Evolutionary conservation across 1,140 invertebrate genomes (phyloP).

Genomic region (Drosophila nigromelanica): DNA sequence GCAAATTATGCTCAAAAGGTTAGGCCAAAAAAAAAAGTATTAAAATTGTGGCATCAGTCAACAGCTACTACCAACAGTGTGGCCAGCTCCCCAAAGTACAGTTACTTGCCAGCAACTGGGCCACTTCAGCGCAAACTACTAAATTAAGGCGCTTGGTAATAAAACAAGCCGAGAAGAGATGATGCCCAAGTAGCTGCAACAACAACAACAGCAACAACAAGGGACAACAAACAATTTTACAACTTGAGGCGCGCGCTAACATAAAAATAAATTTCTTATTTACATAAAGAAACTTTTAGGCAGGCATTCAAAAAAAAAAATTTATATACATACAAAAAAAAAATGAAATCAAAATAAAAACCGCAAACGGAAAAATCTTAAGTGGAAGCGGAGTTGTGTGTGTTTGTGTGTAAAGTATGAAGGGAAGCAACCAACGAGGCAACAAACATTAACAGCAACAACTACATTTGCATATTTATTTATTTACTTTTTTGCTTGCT

Average conservation of each 20-base stretch:
- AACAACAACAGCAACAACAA: conserved; percentile 1
- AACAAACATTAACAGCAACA: conserved; percentile 74
- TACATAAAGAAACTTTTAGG: conserved; percentile 82
- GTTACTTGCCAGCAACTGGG: conserved; percentile 58
- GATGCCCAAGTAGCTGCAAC: conserved; percentile 28
- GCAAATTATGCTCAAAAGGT: conserved; percentile 68
- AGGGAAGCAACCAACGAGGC: conserved; percentile 30
- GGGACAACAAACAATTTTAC: conserved; percentile 71
- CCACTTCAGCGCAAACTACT: conserved; percentile 67
- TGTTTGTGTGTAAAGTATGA: no score
- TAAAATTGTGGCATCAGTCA: conserved; percentile 15
- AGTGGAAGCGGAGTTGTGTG: background rate
- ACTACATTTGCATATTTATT: conserved; percentile 77
- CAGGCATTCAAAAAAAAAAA: conserved; percentile 49
- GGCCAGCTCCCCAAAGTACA: conserved; percentile 64
- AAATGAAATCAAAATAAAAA: conserved; percentile 73
- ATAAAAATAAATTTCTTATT: conserved; percentile 83
- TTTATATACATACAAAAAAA: conserved; percentile 39
- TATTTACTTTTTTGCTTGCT: conserved; percentile 53
- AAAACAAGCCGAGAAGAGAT: conserved; percentile 63
- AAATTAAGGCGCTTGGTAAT: conserved; percentile 74
- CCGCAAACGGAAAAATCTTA: conserved; percentile 63
- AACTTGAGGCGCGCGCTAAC: conserved; percentile 77
- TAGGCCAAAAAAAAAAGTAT: conserved; percentile 19
- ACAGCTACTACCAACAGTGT: conserved; percentile 26